Percentiles rank a stretch among this genome's conserved stretches.
Conservation (phyloP, 2,797 vertebrate species). For the Ambastaia sidthimunki region DNA sequence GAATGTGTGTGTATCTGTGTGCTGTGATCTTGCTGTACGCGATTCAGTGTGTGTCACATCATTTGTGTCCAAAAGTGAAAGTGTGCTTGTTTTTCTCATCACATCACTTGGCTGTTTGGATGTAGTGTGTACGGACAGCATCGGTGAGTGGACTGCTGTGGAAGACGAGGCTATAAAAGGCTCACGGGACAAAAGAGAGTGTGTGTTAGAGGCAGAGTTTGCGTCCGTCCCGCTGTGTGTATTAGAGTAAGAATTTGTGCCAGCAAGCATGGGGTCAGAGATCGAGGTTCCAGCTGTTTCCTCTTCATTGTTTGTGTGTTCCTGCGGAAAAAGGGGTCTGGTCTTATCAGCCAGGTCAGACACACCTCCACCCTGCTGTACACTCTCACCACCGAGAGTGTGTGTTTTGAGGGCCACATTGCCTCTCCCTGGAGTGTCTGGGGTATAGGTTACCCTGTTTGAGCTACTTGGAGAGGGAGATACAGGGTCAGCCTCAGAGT, state of each 20-base stretch:
- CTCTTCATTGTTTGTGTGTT: constrained; percentile 79
- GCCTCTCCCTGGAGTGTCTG: constrained; percentile 34
- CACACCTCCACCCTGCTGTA: constrained; percentile 46
- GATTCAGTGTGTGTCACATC: constrained; percentile 5
- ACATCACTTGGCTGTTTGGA: background rate
- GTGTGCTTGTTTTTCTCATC: background rate
- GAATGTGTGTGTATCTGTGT: constrained; percentile 8
- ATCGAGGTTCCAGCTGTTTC: constrained; percentile 74
- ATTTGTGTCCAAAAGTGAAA: constrained; percentile 5
- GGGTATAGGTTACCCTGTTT: constrained; percentile 37
- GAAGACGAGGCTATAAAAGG: constrained; percentile 1
- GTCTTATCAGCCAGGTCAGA: constrained; percentile 72
- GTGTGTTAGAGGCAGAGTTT: constrained; percentile 39
- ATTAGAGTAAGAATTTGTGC: constrained; percentile 57
- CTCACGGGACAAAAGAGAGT: background rate
- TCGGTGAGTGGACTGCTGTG: background rate
- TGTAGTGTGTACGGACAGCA: constrained; percentile 5
- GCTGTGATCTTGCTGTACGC: background rate
- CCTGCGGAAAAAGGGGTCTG: constrained; percentile 78
- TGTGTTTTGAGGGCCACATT: constrained; percentile 4
- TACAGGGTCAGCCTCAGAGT: constrained; percentile 28
- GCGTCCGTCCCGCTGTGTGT: constrained; percentile 14
- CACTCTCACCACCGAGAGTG: constrained; percentile 8
- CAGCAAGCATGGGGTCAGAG: constrained; percentile 54
- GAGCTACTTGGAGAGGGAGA: constrained; percentile 44